phyloP scores from a whole-genome alignment of 2,888 invertebrate genomes.

The Mythimna loreyi region DNA sequence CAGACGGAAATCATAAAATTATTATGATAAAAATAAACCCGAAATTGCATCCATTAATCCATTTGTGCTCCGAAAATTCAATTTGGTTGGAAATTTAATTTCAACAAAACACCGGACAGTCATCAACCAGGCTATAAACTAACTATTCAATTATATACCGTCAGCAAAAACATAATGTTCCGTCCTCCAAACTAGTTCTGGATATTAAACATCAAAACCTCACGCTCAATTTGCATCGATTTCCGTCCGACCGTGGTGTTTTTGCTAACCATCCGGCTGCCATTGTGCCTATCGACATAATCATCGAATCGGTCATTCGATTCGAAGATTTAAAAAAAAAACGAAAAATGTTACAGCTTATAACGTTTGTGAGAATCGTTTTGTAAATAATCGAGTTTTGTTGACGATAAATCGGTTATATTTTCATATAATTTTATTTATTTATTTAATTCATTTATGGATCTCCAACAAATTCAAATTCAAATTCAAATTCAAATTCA shows the following conservation, averaged over 20 bases:
- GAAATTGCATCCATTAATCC: conserved; percentile 19
- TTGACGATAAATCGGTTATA: conserved; percentile 30
- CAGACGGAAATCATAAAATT: conserved; percentile 6
- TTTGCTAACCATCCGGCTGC: conserved; percentile 65
- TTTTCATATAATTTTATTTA: too few relatives aligned
- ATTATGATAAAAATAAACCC: conserved; percentile 7
- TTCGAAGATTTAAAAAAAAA: too few relatives aligned
- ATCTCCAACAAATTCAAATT: too few relatives aligned
- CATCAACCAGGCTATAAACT: conserved; percentile 20
- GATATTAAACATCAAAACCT: conserved; percentile 60
- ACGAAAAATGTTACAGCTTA: conserved; percentile 42
- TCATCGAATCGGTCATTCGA: conserved; percentile 66
- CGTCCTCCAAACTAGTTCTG: conserved; percentile 61
- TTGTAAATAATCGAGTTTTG: conserved; percentile 28
- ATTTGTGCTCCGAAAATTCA: conserved; percentile 4
- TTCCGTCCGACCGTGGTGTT: conserved; percentile 66
- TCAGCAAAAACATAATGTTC: conserved; percentile 52
- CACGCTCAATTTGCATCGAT: conserved; percentile 65
- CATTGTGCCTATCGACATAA: conserved; percentile 71
- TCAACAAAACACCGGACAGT: conserved; percentile 19
- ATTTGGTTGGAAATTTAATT: conserved; percentile 31
- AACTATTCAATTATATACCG: conserved; percentile 45
- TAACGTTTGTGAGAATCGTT: conserved; percentile 31
- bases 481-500: too few relatives aligned
- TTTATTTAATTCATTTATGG: too few relatives aligned